Conservation (phyloP, 1,140 invertebrate genomes). For the Anastrepha ludens region DNA sequence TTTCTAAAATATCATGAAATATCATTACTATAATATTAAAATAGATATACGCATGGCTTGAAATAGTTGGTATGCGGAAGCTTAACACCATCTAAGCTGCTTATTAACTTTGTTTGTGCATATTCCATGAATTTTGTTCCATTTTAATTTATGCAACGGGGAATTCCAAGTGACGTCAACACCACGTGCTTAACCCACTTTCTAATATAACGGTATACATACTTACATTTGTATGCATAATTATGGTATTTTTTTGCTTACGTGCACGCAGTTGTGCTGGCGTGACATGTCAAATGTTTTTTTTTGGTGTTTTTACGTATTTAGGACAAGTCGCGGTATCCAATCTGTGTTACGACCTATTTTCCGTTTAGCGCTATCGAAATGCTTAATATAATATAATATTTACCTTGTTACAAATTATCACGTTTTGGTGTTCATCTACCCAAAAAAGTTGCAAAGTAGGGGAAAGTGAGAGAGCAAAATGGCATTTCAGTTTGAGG, state of each 20-base stretch:
- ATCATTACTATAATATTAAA: not conserved
- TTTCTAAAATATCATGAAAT: not conserved
- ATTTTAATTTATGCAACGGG: not conserved
- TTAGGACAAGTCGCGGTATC: not conserved
- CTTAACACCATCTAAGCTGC: too few species aligned
- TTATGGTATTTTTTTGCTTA: not conserved
- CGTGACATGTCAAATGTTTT: not conserved
- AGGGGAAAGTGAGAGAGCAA: too few species aligned
- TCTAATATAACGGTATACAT: not conserved
- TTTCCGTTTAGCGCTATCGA: not conserved
- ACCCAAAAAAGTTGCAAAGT: too few species aligned
- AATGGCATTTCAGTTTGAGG: too few species aligned
- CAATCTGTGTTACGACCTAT: constrained; percentile 19
- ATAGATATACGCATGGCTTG: not conserved
- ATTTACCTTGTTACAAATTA: not conserved
- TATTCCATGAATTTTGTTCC: not conserved
- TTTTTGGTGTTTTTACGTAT: not conserved
- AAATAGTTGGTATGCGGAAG: not conserved
- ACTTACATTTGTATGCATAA: not conserved
- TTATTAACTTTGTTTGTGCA: not conserved
- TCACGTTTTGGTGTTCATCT: too few species aligned
- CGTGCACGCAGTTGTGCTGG: not conserved
- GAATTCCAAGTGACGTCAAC: not conserved
- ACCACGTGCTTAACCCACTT: not conserved
- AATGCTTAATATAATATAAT: not conserved